These are phyloP conservation scores for Steinernema carpocapsae DNA, from an alignment of 2,888 invertebrate species.

Conservation along the genomic window DNA sequence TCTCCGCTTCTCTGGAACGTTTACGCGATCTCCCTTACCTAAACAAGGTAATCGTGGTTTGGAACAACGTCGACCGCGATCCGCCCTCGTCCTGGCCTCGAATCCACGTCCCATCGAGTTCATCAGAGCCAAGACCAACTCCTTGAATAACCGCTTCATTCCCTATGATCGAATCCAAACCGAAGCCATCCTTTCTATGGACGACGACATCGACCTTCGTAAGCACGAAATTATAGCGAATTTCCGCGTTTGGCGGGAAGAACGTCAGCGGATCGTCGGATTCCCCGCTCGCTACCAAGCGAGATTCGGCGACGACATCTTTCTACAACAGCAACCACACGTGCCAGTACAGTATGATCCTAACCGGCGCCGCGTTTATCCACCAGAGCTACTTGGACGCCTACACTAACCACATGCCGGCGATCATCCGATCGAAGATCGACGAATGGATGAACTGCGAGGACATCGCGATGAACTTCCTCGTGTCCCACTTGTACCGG, in stretches of 20 bases:
- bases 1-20: slow-evolving; percentile 86
- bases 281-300: slow-evolving; percentile 97
- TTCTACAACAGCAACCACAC: slow-evolving; percentile 98
- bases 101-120: slow-evolving; percentile 73
- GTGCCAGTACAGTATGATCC: slow-evolving; percentile 96
- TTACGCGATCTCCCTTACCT: slow-evolving; percentile 91
- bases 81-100: slow-evolving; percentile 70
- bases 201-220: slow-evolving; percentile 94
- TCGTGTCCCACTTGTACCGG: slow-evolving; percentile 92
- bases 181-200: slow-evolving; percentile 93
- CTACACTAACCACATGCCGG: slow-evolving; percentile 90
- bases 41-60: slow-evolving; percentile 94
- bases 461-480: slow-evolving; percentile 99
- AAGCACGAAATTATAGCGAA: slow-evolving; percentile 99
- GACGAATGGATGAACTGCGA: slow-evolving; percentile 99
- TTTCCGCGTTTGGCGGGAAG: slow-evolving; percentile 96
- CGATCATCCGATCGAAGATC: slow-evolving; percentile 91
- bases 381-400: slow-evolving; percentile 92
- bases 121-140: slow-evolving; percentile 87
- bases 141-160: slow-evolving; percentile 94
- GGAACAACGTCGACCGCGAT: slow-evolving; percentile 83
- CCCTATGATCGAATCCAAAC: slow-evolving; percentile 95
- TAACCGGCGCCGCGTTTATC: slow-evolving; percentile 83
- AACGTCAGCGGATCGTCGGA: slow-evolving; percentile 91
- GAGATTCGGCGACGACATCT: slow-evolving; percentile 88